Evolutionary conservation across 2,797 vertebrate genomes (phyloP).

Genomic region (Muscicapa comitata): DNA sequence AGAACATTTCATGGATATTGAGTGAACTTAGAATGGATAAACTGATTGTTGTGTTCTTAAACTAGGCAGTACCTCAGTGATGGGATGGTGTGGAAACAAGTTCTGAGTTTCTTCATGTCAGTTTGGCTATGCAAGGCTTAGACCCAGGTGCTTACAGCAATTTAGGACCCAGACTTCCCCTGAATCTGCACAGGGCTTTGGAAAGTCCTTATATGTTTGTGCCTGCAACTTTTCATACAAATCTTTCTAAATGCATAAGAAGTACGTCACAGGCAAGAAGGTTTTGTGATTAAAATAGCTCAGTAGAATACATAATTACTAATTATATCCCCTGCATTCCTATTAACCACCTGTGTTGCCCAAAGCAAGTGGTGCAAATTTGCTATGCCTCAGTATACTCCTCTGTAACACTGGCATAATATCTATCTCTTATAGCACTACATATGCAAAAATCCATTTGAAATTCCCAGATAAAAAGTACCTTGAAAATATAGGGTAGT

Average conservation of each 20-base stretch:
- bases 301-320: not conserved
- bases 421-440: not conserved
- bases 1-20: not conserved
- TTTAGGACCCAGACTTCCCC: not conserved
- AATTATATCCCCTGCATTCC: constrained; percentile 5
- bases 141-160: not conserved
- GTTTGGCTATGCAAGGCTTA: not conserved
- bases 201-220: not conserved
- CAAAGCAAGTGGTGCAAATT: constrained; percentile 5
- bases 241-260: not conserved
- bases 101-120: not conserved
- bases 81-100: not conserved
- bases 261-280: not conserved
- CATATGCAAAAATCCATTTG: not conserved
- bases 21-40: not conserved
- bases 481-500: not conserved
- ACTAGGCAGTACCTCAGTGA: not conserved
- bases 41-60: not conserved
- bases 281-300: constrained; percentile 18
- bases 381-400: constrained; percentile 4
- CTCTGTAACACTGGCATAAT: not conserved
- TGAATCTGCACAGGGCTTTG: not conserved
- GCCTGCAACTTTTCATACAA: not conserved
- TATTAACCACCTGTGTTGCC: constrained; percentile 6
- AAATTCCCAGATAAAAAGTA: not conserved